These are phyloP conservation scores for Baccha elongata DNA, from an alignment of 2,888 invertebrate species.

Conservation along the genomic window DNA sequence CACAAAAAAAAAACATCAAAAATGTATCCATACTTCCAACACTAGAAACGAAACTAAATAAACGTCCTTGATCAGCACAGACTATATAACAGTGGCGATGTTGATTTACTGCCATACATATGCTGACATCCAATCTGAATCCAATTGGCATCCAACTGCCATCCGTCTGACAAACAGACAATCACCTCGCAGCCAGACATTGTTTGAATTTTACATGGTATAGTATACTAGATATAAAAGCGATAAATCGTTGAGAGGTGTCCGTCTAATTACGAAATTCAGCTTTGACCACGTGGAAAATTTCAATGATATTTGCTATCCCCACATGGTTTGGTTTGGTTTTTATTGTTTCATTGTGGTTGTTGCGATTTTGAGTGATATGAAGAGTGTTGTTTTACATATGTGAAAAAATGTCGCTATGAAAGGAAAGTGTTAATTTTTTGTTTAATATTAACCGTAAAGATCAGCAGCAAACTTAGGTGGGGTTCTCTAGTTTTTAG, in stretches of 20 bases:
- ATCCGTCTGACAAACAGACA: constrained; percentile 55
- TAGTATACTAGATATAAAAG: constrained; percentile 14
- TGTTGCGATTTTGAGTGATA: constrained; percentile 6
- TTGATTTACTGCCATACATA: constrained; percentile 56
- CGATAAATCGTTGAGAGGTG: constrained; percentile 55
- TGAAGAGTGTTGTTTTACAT: neutral
- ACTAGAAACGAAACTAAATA: neutral
- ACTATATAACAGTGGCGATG: constrained; percentile 5
- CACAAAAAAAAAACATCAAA: constrained; percentile 29
- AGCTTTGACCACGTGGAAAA: constrained; percentile 66
- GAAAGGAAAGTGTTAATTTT: constrained; percentile 49
- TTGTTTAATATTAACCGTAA: constrained; percentile 58
- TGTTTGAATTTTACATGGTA: constrained; percentile 14
- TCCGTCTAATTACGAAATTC: constrained; percentile 71
- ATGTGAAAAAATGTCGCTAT: neutral
- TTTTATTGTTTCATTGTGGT: neutral
- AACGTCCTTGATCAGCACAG: constrained; percentile 42
- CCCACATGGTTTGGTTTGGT: neutral
- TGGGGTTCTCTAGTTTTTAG: no score
- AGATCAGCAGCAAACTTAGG: no score
- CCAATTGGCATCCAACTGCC: constrained; percentile 55
- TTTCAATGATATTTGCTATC: constrained; percentile 53
- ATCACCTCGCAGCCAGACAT: constrained; percentile 51
- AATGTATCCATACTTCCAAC: constrained; percentile 26
- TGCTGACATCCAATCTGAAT: constrained; percentile 40